Conservation (phyloP, 2,888 invertebrate species). For the Caenorhabditis sp. region DNA sequence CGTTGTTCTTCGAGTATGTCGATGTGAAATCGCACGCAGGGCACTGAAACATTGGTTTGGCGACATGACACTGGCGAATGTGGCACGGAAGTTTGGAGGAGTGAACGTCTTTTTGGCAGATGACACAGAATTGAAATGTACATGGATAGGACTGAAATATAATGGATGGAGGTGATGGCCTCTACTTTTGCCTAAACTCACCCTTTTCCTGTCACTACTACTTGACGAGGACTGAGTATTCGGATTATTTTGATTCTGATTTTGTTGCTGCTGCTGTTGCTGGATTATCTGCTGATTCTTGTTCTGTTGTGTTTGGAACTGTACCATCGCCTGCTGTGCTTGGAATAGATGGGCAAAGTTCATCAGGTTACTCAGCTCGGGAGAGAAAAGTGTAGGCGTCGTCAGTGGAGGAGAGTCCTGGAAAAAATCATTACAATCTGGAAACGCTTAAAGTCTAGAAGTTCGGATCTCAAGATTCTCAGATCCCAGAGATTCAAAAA, state of each 20-base stretch:
- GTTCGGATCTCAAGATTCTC: too few relatives aligned
- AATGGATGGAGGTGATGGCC: conserved; percentile 26
- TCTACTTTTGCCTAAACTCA: conserved; percentile 3
- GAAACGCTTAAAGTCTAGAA: too few relatives aligned
- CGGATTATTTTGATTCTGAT: conserved; percentile 32
- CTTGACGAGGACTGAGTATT: conserved; percentile 38
- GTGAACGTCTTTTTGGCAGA: conserved; percentile 83
- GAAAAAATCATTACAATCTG: not conserved
- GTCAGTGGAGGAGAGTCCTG: conserved; percentile 58
- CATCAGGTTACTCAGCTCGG: conserved; percentile 57
- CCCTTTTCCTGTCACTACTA: conserved; percentile 64
- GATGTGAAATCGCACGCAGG: conserved; percentile 83
- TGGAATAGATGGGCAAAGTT: conserved; percentile 66
- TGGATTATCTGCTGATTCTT: conserved; percentile 45
- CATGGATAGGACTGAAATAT: conserved; percentile 82
- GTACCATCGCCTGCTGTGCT: conserved; percentile 65
- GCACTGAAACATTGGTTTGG: conserved; percentile 83
- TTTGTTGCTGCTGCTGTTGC: conserved; percentile 59
- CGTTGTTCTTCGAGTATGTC: conserved; percentile 83
- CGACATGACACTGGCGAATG: conserved; percentile 82
- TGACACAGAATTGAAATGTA: conserved; percentile 82
- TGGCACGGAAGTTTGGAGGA: conserved; percentile 82
- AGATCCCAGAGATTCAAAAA: too few relatives aligned
- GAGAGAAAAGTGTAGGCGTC: conserved; percentile 52
- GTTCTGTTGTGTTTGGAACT: conserved; percentile 53